Evolutionary conservation across 2,888 invertebrate species (phyloP), one percentile per base, ranked within the genome.

Genomic region (Tortricodes alternella): DNA sequence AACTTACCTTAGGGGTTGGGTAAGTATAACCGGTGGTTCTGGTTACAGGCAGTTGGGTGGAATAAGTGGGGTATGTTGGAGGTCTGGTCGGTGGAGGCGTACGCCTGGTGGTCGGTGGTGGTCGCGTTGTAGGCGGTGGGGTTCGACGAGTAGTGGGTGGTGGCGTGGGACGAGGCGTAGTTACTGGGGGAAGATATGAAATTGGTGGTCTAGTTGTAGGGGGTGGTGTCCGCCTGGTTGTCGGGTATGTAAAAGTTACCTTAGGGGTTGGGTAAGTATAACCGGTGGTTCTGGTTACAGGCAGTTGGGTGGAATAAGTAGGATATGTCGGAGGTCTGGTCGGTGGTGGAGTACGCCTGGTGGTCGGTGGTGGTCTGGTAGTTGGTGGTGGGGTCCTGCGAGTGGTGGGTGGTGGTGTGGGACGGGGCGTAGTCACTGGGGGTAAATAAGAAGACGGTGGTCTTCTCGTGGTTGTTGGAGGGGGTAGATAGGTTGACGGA

Each of bases 1-100:
- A 82, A 1, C 77, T 73, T 13, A 77, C 62, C 48, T 62, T 76
- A 1, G 83, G 83, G 5, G 62, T 66, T 0, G 83, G 78, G 49
- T 83, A 83, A 0, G 66, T 64, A 61, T 83, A 83, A 0, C 81
- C 82, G 1, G 81, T 82, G 0, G 80, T 80, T 66, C 65, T 68
- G 1, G 66, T 63, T 2, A 63, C 63, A 3, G 59, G 64, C 13
- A 19, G 16, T 35, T 7, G 35, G 15, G 41, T 41, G 1, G 65
- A 23, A 3, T 64, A 57, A 6, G 71, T 71, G 1, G 74, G 65
- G 52, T 70, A 66, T 34, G 68, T 70, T 5, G 71, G 67, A 2
- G 74, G 63, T 1, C 62, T 65, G 32, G 67, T 70, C 9, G 65
- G 62, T 39, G 65, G 63, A 5, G 67, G 58, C 21, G 68, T 65